Conservation (phyloP, 30 jellyfish, hydroid and myxozoan species). For the Cassiopea xamachana region DNA sequence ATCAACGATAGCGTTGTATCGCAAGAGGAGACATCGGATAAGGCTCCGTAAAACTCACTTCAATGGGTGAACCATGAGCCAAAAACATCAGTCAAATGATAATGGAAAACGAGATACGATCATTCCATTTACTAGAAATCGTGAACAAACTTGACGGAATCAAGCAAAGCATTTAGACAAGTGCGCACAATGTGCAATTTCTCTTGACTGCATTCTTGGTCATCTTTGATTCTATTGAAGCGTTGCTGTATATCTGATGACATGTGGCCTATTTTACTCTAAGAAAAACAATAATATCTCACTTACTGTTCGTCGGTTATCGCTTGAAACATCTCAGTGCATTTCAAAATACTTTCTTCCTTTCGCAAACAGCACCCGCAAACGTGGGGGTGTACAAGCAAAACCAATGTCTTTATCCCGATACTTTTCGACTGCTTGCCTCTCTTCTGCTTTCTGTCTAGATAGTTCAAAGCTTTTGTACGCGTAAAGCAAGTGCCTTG, state of each 20-base stretch:
- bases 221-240: background rate
- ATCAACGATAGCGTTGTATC: background rate
- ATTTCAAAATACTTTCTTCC: background rate
- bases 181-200: background rate
- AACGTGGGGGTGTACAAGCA: background rate
- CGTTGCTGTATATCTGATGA: background rate
- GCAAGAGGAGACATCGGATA: background rate
- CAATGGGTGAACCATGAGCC: background rate
- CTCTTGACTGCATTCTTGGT: background rate
- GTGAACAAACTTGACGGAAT: background rate
- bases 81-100: background rate
- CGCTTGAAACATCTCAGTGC: slow-evolving; percentile 1
- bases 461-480: no score
- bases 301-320: background rate
- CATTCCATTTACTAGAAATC: background rate
- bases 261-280: background rate
- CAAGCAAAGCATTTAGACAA: background rate
- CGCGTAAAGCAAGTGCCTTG: no score
- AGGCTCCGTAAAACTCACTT: background rate
- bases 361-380: background rate
- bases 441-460: background rate
- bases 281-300: background rate
- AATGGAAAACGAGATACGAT: background rate
- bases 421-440: background rate
- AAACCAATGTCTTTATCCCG: background rate